Conservation (phyloP, 92 coral and sea anemone species). For the Blastomussa wellsi region DNA sequence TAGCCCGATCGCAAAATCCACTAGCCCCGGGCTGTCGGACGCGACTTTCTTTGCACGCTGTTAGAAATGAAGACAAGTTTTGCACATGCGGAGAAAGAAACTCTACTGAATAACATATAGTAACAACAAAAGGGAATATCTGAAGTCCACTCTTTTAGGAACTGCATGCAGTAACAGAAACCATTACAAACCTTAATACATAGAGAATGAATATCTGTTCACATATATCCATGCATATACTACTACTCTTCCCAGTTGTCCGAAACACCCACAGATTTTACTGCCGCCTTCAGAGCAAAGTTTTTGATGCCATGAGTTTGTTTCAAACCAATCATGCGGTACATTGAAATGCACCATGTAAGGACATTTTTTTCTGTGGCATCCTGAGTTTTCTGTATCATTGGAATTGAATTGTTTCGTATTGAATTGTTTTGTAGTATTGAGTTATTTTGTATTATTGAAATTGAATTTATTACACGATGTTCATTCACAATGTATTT, state of each 20-base stretch:
- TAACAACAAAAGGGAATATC: slow-evolving; percentile 1
- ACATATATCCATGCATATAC: background rate
- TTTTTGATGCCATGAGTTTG: no score
- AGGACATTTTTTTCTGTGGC: slow-evolving; percentile 17
- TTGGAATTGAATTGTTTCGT: slow-evolving; percentile 1
- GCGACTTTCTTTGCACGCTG: no score
- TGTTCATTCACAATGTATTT: slow-evolving; percentile 2
- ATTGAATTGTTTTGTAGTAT: slow-evolving; percentile 10
- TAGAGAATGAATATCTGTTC: slow-evolving; percentile 15
- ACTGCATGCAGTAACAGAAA: slow-evolving; percentile 5
- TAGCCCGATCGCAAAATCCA: no score
- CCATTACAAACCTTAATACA: slow-evolving; percentile 11
- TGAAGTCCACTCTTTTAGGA: slow-evolving; percentile 17
- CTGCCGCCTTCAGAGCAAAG: no score
- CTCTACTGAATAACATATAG: slow-evolving; percentile 5
- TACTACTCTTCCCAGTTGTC: background rate
- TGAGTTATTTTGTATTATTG: slow-evolving; percentile 5
- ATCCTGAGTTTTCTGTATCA: slow-evolving; percentile 4
- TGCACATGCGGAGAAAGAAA: slow-evolving; percentile 12
- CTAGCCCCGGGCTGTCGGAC: no score
- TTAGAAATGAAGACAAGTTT: slow-evolving; percentile 18
- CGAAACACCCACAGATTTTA: slow-evolving; percentile 9
- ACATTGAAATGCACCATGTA: no score
- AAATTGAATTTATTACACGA: slow-evolving; percentile 1
- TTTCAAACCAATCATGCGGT: no score